A percentile compares a stretch with the other conserved stretches of the same genome.
Conservation (phyloP, 2,888 invertebrate species). For the Tanytarsus gracilentus region DNA sequence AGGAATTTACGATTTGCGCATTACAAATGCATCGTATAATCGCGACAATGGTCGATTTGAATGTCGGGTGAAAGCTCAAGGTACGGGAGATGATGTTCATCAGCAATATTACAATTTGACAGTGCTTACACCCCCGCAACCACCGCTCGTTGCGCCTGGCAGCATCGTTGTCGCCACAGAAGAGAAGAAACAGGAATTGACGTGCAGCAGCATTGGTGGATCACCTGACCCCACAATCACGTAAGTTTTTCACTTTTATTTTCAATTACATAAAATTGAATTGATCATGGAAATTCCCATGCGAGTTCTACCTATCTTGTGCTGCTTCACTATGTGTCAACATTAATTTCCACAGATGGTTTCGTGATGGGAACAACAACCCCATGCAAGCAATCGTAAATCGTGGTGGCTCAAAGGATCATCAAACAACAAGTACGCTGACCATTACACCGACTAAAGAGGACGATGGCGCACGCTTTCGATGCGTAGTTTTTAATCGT, state of each 20-base stretch:
- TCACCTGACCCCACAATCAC: conserved; percentile 82
- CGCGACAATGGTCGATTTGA: conserved; percentile 87
- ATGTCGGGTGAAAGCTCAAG: conserved; percentile 76
- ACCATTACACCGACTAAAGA: conserved; percentile 68
- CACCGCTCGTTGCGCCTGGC: conserved; percentile 68
- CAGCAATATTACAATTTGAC: conserved; percentile 75
- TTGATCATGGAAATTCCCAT: conserved; percentile 26
- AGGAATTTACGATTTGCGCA: conserved; percentile 81
- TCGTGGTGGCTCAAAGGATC: conserved; percentile 62
- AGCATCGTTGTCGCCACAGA: conserved; percentile 73
- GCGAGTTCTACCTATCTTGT: conserved; percentile 30
- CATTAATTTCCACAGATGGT: conserved; percentile 53
- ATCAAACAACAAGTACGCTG: conserved; percentile 66
- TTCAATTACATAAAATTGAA: neutral
- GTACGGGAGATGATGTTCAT: conserved; percentile 73
- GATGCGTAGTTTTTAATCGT: conserved; percentile 82
- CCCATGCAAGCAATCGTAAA: conserved; percentile 61
- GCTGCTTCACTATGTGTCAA: conserved; percentile 28
- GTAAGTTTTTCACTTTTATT: conserved; percentile 40
- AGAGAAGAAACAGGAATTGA: conserved; percentile 63
- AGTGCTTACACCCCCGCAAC: conserved; percentile 74
- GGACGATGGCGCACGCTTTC: conserved; percentile 74
- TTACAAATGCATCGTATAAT: conserved; percentile 81
- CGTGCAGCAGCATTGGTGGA: conserved; percentile 77
- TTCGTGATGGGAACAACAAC: conserved; percentile 64